Percentiles rank a stretch among this genome's conserved stretches.
These are phyloP conservation scores for Scaptomyza flava DNA, from an alignment of 2,888 invertebrate species.

Conservation along the genomic window DNA sequence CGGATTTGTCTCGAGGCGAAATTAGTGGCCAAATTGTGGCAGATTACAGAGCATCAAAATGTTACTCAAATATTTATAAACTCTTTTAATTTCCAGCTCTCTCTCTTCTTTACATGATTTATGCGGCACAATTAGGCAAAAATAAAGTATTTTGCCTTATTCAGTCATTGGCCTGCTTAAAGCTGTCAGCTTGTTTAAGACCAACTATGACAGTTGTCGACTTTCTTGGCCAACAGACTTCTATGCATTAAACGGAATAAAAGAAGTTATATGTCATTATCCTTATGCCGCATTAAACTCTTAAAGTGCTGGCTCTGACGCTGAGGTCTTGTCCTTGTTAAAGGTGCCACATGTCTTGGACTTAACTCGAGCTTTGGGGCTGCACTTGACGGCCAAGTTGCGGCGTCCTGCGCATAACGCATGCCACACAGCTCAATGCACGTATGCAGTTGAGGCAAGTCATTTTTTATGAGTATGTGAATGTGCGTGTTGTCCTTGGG, in stretches of 20 bases:
- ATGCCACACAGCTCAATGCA: conserved; percentile 8
- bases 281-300: conserved; percentile 15
- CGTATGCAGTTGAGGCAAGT: conserved; percentile 8
- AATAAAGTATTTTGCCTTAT: conserved; percentile 49
- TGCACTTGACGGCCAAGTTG: conserved; percentile 58
- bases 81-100: conserved; percentile 54
- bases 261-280: conserved; percentile 21
- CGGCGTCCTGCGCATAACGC: conserved; percentile 28
- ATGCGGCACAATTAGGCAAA: conserved; percentile 40
- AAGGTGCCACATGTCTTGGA: conserved; percentile 30
- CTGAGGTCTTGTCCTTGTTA: conserved; percentile 34
- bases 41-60: conserved; percentile 73
- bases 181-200: conserved; percentile 7
- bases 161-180: conserved; percentile 5
- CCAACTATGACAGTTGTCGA: neutral
- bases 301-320: neutral
- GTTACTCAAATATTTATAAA: conserved; percentile 74
- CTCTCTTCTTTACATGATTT: conserved; percentile 40
- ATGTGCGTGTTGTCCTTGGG: conserved; percentile 63
- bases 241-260: conserved; percentile 32
- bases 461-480: neutral
- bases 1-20: conserved; percentile 69
- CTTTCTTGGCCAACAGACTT: conserved; percentile 2
- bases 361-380: conserved; percentile 27
- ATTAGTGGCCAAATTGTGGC: conserved; percentile 76